Evolutionary conservation across 30 jellyfish, hydroid and myxozoan species (phyloP).

Genomic region (Clytia hemisphaerica): DNA sequence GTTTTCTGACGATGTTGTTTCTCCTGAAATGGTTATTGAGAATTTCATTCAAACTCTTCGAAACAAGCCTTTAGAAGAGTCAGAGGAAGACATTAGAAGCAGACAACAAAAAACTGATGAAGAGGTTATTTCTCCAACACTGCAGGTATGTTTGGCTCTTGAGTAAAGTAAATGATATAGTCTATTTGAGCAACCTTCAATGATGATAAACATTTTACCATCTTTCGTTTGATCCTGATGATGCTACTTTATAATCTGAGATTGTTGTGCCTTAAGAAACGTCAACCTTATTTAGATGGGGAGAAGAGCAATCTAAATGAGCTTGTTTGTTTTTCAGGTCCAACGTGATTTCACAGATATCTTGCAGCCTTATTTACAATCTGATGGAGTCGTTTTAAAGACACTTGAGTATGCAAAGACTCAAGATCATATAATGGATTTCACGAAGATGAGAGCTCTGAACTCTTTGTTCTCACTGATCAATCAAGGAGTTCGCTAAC

Average conservation of each 20-base stretch:
- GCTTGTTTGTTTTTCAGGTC: constrained; percentile 29
- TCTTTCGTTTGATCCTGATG: constrained; percentile 15
- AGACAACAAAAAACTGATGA: constrained; percentile 44
- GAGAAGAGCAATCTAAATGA: not conserved
- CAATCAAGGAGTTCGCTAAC: constrained; percentile 91
- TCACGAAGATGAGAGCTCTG: constrained; percentile 93
- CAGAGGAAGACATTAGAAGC: constrained; percentile 77
- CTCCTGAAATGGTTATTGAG: constrained; percentile 86
- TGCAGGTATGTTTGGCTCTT: constrained; percentile 59
- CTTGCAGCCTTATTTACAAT: constrained; percentile 72
- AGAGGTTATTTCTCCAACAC: constrained; percentile 68
- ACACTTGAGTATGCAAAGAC: constrained; percentile 63
- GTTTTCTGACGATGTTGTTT: constrained; percentile 95
- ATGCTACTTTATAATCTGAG: not conserved
- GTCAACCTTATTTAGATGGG: not conserved
- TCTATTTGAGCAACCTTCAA: too few relatives aligned
- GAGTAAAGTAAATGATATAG: not conserved
- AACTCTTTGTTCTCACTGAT: constrained; percentile 76
- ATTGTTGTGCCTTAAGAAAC: not conserved
- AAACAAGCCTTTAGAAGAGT: constrained; percentile 72
- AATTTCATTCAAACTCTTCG: constrained; percentile 51
- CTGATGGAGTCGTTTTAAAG: constrained; percentile 89
- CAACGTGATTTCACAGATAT: constrained; percentile 88
- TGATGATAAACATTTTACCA: constrained; percentile 10
- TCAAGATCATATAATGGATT: constrained; percentile 91